phyloP scores from a whole-genome alignment of 2,113 vertebrate genomes.

The Bostrychus sinensis region DNA sequence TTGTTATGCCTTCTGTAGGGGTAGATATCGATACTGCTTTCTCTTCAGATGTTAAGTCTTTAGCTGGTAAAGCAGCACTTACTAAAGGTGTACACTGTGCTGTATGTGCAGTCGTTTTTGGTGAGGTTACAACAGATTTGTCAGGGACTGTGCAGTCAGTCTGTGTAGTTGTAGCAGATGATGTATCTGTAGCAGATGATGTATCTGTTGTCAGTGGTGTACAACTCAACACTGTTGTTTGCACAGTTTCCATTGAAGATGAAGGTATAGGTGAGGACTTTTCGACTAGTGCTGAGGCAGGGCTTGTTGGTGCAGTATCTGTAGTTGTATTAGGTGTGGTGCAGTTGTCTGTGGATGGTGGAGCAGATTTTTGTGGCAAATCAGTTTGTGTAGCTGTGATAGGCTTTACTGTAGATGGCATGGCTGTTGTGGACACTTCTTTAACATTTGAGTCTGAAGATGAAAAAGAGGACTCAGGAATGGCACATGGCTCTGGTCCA shows the following conservation, averaged over 20 bases:
- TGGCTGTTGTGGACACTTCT: not conserved
- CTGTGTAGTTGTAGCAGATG: constrained; percentile 13
- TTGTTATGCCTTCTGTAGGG: not conserved
- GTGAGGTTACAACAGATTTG: not conserved
- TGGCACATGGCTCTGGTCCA: not conserved
- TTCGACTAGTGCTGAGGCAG: not conserved
- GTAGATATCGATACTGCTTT: not conserved
- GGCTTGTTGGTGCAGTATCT: constrained; percentile 11
- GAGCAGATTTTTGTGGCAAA: not conserved
- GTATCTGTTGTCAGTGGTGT: constrained; percentile 5
- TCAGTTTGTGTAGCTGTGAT: not conserved
- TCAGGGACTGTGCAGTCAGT: not conserved
- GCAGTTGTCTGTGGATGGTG: not conserved
- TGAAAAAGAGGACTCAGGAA: not conserved
- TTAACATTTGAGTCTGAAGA: not conserved
- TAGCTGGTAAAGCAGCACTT: not conserved
- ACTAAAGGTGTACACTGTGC: not conserved
- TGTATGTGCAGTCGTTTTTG: not conserved
- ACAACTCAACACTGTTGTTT: not conserved
- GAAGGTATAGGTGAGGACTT: not conserved
- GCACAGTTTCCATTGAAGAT: not conserved
- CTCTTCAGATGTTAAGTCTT: not conserved
- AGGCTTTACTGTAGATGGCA: not conserved
- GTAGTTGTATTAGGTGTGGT: not conserved
- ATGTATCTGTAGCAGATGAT: constrained; percentile 1